Evolutionary conservation across 1,140 invertebrate species (phyloP), one percentile per base, ranked within the genome.

Genomic region (Kradibia gibbosae): DNA sequence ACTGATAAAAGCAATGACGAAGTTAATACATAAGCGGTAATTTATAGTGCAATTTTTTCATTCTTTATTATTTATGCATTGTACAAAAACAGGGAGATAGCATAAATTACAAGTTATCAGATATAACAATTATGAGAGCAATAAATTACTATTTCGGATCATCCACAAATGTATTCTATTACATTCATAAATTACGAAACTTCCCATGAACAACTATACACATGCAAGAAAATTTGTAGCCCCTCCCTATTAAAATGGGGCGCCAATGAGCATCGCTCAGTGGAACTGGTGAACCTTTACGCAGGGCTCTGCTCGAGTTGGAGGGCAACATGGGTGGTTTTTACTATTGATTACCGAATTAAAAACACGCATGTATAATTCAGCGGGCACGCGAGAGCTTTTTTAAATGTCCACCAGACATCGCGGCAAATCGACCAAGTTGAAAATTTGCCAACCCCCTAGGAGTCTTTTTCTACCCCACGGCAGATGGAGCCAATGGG

Each of bases 311-410:
- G 67, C 62, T 31, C 34, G 36, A 78, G 82, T 75, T 81, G 81
- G 81, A 82, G 85, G 87, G 85, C 83, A 81, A 84, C 82, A 84
- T 84, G 85, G 87, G 83, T 82, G 86, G 85, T 88, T 89, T 89
- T 89, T 88, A 88, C 88, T 89, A 89, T 89, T 88, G 88, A 89
- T 89, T 89, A 88, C 87, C 84, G 88, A 88, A 89, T 89, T 89
- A 89, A 89, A 89, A 89, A 89, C 88, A 87, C 88, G 88, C 88
- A 88, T 89, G 88, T 85, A 89, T 89, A 89, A 89, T 89, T 89
- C 87, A 86, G 83, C 85, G 86, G 73, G 48, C 20, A 45, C 70
- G 28, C 31, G 77, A 8, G 39, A 76, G 80, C 80, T 82, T 82
- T 71, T 28, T 20, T 25, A 50, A 34, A 60, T 57, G 4, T 20